Conservation (phyloP, 2,797 vertebrate species). For the Anguilla anguilla region DNA sequence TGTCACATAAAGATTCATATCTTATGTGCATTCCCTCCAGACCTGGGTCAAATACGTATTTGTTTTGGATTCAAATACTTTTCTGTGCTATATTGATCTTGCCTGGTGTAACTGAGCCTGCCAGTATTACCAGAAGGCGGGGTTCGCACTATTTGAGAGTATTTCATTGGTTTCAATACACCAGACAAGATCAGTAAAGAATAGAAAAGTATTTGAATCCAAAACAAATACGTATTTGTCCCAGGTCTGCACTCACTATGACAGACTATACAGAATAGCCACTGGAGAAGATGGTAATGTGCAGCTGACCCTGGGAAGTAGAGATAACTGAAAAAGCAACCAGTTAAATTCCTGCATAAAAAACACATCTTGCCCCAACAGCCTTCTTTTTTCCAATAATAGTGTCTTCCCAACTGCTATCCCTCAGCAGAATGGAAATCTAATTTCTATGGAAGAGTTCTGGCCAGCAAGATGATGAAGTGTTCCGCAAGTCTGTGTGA, state of each 20-base stretch:
- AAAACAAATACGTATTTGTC: no score
- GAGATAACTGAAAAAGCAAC: neutral
- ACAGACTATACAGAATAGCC: neutral
- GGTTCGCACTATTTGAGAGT: no score
- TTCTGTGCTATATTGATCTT: no score
- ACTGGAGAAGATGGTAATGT: neutral
- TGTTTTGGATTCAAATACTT: no score
- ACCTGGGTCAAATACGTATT: no score
- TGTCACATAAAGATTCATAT: slow-evolving; percentile 94
- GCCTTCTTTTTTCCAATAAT: neutral
- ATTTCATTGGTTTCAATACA: no score
- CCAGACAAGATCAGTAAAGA: no score
- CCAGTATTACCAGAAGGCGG: no score
- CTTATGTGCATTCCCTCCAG: slow-evolving; percentile 49
- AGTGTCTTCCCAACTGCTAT: neutral
- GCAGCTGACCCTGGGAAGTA: neutral
- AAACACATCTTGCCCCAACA: neutral
- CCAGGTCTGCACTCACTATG: neutral
- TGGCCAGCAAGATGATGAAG: neutral
- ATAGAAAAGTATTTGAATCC: no score
- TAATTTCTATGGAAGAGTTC: neutral
- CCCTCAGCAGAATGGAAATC: neutral
- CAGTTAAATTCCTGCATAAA: neutral
- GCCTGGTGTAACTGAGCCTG: no score
- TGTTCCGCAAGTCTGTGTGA: neutral